phyloP scores from a whole-genome alignment of 2,888 invertebrate genomes.

The Cerastis rubricosa region DNA sequence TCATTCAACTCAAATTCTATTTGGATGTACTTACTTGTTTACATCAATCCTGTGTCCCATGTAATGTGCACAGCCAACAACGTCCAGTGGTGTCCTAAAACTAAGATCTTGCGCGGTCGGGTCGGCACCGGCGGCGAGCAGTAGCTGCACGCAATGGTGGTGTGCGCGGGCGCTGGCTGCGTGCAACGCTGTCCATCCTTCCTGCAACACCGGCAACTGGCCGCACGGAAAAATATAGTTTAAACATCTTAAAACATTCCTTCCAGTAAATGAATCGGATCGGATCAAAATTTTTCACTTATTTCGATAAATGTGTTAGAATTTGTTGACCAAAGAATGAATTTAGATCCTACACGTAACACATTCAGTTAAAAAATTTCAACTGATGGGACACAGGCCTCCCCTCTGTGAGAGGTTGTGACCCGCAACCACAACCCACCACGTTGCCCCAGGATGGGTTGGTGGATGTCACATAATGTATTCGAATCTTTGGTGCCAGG shows the following conservation, averaged over 20 bases:
- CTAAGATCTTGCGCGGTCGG: constrained; percentile 46
- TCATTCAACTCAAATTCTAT: too few species aligned
- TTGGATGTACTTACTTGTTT: constrained; percentile 30
- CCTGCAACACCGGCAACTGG: constrained; percentile 80
- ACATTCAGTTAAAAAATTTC: background rate
- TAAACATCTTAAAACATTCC: background rate
- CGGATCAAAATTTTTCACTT: background rate
- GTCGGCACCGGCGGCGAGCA: constrained; percentile 67
- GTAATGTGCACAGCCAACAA: constrained; percentile 59
- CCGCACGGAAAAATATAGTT: background rate
- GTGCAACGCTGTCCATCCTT: constrained; percentile 90
- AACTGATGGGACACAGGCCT: background rate
- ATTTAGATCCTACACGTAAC: too few species aligned
- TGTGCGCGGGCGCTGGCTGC: constrained; percentile 87
- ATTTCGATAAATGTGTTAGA: background rate
- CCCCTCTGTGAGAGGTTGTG: background rate
- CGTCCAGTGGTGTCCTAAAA: constrained; percentile 64
- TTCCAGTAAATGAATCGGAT: background rate
- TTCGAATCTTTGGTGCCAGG: too few species aligned
- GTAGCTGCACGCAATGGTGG: constrained; percentile 63
- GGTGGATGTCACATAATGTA: too few species aligned
- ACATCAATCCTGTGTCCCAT: constrained; percentile 31
- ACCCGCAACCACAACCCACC: background rate
- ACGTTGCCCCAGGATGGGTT: background rate
- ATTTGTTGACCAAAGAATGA: too few species aligned